phyloP scores from a whole-genome alignment of 2,797 vertebrate genomes.

The Sternarchorhynchus goeldii region DNA sequence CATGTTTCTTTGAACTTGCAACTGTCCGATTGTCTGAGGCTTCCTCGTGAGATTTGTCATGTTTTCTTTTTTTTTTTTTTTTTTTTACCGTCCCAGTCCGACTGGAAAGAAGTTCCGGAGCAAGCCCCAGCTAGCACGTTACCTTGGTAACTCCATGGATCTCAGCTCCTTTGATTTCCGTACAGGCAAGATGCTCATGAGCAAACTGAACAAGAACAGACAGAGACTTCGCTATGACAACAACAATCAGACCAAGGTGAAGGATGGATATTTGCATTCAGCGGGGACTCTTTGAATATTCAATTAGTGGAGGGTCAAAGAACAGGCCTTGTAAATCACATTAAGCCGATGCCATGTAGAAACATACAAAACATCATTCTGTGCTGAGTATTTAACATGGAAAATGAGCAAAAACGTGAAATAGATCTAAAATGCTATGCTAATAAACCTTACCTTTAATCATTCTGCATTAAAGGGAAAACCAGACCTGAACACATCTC shows the following conservation, averaged over 20 bases:
- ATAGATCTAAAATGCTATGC: too few species aligned
- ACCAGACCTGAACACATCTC: conserved; percentile 94
- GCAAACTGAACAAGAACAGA: conserved; percentile 94
- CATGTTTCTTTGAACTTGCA: conserved; percentile 31
- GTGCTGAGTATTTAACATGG: background rate
- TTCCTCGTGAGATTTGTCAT: conserved; percentile 46
- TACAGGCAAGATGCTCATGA: conserved; percentile 97
- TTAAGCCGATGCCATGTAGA: too few species aligned
- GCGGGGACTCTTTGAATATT: too few species aligned
- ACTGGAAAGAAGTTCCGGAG: conserved; percentile 99
- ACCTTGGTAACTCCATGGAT: conserved; percentile 98
- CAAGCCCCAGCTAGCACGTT: conserved; percentile 98
- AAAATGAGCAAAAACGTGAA: too few species aligned
- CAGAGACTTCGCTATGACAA: conserved; percentile 95
- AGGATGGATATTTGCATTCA: conserved; percentile 23
- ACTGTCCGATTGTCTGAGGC: conserved; percentile 8
- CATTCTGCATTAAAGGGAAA: conserved; percentile 79
- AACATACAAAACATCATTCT: too few species aligned
- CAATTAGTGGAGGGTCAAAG: too few species aligned
- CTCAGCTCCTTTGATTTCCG: conserved; percentile 96
- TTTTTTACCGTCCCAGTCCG: conserved; percentile 76
- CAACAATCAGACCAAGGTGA: conserved; percentile 92
- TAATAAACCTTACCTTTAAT: too few species aligned
- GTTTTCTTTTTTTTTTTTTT: background rate
- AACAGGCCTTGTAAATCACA: too few species aligned